phyloP scores from a whole-genome alignment of 2,888 invertebrate genomes.

The Yponomeuta malinellus region DNA sequence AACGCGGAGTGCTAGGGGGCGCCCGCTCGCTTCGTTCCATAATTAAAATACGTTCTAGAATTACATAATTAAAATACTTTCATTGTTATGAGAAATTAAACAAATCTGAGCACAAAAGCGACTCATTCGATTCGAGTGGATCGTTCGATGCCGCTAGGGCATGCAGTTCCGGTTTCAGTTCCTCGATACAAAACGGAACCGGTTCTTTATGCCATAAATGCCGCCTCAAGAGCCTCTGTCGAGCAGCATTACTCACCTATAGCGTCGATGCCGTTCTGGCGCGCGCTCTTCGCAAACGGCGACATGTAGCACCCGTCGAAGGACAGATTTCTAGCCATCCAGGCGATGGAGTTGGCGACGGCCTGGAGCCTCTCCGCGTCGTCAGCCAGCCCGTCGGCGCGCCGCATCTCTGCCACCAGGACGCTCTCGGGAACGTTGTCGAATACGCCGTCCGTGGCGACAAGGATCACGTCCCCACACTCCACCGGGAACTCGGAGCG shows the following conservation, averaged over 20 bases:
- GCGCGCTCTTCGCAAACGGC: slow-evolving; percentile 95
- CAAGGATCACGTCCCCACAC: slow-evolving; percentile 94
- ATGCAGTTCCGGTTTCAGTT: too few relatives aligned
- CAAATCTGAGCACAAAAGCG: too few relatives aligned
- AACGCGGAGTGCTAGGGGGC: too few relatives aligned
- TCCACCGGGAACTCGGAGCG: slow-evolving; percentile 91
- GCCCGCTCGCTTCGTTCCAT: too few relatives aligned
- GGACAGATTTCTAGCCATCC: slow-evolving; percentile 95
- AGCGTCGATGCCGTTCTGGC: slow-evolving; percentile 94
- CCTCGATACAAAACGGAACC: too few relatives aligned
- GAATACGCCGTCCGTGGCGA: slow-evolving; percentile 98
- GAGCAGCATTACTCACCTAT: slow-evolving; percentile 77
- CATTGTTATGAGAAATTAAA: too few relatives aligned
- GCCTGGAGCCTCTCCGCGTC: slow-evolving; percentile 88
- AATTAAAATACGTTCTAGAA: too few relatives aligned
- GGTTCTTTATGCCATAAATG: too few relatives aligned
- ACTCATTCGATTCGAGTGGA: too few relatives aligned
- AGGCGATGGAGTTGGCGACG: slow-evolving; percentile 95
- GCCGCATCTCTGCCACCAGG: slow-evolving; percentile 88
- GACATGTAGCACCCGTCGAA: slow-evolving; percentile 97
- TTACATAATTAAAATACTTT: too few relatives aligned
- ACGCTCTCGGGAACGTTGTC: slow-evolving; percentile 97
- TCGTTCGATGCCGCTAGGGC: too few relatives aligned
- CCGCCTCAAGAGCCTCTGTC: too few relatives aligned
- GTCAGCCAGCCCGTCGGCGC: slow-evolving; percentile 62